A percentile compares a stretch with the other conserved stretches of the same genome.
Evolutionary conservation across 53 echinoderm and acorn worm species (phyloP).

Genomic region (Apostichopus leukothele): DNA sequence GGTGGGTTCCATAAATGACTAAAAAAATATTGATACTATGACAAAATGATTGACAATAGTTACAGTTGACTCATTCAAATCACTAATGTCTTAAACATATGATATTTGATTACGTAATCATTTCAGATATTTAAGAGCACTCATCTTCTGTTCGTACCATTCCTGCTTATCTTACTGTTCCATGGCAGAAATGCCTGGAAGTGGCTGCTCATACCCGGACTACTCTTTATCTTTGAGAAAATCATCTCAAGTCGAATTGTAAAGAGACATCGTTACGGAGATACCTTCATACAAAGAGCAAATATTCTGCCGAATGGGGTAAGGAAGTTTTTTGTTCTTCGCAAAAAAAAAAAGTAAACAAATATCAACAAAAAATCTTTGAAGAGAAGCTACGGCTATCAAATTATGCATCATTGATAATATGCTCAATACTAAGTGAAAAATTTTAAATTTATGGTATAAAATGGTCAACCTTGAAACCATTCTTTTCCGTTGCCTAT

Average conservation of each 20-base stretch:
- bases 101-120: neutral
- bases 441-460: no score
- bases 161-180: constrained; percentile 44
- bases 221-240: constrained; percentile 48
- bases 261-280: constrained; percentile 49
- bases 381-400: no score
- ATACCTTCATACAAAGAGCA: constrained; percentile 40
- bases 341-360: neutral
- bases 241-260: constrained; percentile 49
- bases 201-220: constrained; percentile 52
- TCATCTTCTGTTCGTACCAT: constrained; percentile 55
- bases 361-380: no score
- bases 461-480: no score
- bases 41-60: no score
- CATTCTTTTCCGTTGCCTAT: no score
- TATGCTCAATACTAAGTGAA: neutral
- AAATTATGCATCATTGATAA: no score
- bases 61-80: no score
- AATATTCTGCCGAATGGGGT: constrained; percentile 60
- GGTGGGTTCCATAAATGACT: no score
- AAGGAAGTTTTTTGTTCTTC: neutral
- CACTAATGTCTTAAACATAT: no score
- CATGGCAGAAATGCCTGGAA: constrained; percentile 56
- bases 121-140: constrained; percentile 44
- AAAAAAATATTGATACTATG: no score